Evolutionary conservation across 2,888 invertebrate genomes (phyloP), one percentile per base, ranked within the genome.

Genomic region (Tyria jacobaeae): DNA sequence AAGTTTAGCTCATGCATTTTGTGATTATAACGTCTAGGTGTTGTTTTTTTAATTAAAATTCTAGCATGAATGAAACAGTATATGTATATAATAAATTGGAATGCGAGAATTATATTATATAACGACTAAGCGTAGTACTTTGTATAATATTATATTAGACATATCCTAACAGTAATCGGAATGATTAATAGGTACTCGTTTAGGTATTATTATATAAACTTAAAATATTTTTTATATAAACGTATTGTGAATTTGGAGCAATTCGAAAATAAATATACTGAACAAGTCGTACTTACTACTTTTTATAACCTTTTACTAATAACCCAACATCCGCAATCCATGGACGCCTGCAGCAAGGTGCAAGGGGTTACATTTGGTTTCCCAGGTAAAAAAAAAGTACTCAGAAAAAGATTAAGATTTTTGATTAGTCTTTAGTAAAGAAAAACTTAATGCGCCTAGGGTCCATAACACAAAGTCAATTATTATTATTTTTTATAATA

Each of bases 1-100:
- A 79, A 79, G 72, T 71, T 79, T 70, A 82, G 86, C 88, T 88
- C 86, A 84, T 89, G 88, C 81, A 73, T 81, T 88, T 86, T 92
- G 92, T 92, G 92, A 92, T 92, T 79, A 69, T 74, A 72, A 72
- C 66, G 69, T 74, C 60, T 78, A 82, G 74, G 69, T 62, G 61
- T n/a, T n/a, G n/a, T 62, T 25, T 47, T 67, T 71, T 60, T 68
- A 73, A 68, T 71, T 62, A 76, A n/a, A 73, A 70, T 66, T 65
- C 57, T 71, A 64, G 71, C 67, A 74, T 77, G 75, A 75, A 70
- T 75, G 76, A 66, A 70, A 76, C 76, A 66, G 66, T 73, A 66
- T 73, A 60, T 84, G 77, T 81, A 78, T 81, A 78, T 75, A 80
- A 61, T 69, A 73, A 82, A 71, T 76, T 75, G 68, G 75, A 74